Base-by-base conservation (phyloP, 2,113 vertebrate genomes). In the Gadus chalcogrammus region DNA sequence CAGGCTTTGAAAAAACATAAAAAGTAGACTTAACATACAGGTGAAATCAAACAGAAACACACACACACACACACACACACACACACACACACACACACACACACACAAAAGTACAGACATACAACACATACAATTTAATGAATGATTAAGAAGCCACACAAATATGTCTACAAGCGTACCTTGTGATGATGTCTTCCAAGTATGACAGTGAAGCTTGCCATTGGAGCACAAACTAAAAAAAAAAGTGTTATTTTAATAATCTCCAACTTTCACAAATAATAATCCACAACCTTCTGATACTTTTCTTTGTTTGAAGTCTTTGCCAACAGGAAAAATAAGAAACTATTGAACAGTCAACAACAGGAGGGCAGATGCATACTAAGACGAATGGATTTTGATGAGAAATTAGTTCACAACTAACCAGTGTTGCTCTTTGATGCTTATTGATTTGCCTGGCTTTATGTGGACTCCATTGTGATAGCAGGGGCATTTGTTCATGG, bases 361-460 rank as follows among this genome's bases (percentile, higher is more conserved):
- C 42, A 48, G 9, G 42, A 12, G 42, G 42, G 8, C 42, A 48
- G 9, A 48, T 48, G 11, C 42, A 48, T 13, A 13, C 9, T 48
- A 48, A 48, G 42, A 13, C 38, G 63, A 6, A 42, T 3, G 27
- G 8, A 13, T 16, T 64, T 31, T 17, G 3, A 16, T 42, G 35
- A 22, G 48, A 16, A 20, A 38, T 15, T 16, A 35, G 64, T 15
- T 42, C 42, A 9, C 42, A 15, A 90, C 93, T 77, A 89, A 99
- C 97, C 97, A 99, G 59, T 92, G 93, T 1, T 95, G 93, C 0
- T 93, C 91, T 60, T 93, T 94, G 76, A 91, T 90, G 76, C 64
- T 79, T 68, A 97, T 80, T 56, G 92, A 91, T 0, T 93, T 76
- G 7, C 93, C 94, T 0, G 97, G 69, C 70, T 94, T 86, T 70